Evolutionary conservation across 2,888 invertebrate species (phyloP).

Genomic region (Aleiodes alternator): DNA sequence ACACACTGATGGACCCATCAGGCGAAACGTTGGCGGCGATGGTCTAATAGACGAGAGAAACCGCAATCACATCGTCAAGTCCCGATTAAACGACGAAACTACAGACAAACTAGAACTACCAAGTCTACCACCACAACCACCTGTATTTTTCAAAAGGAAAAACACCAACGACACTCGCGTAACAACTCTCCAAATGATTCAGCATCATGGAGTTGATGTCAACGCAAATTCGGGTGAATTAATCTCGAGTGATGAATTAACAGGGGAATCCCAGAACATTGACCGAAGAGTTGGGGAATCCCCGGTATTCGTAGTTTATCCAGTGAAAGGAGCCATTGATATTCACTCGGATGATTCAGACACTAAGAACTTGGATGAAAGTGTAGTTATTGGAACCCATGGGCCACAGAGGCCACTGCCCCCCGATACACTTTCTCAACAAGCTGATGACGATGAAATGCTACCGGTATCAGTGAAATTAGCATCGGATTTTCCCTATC

Average conservation of each 20-base stretch:
- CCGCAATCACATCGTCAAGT: slow-evolving; percentile 55
- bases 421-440: slow-evolving; percentile 68
- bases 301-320: slow-evolving; percentile 80
- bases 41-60: slow-evolving; percentile 54
- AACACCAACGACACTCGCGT: slow-evolving; percentile 72
- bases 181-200: slow-evolving; percentile 84
- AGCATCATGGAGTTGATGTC: slow-evolving; percentile 72
- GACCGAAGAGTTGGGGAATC: slow-evolving; percentile 51
- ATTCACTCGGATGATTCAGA: slow-evolving; percentile 73
- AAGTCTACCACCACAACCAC: slow-evolving; percentile 74
- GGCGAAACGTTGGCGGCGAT: slow-evolving; percentile 46
- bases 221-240: slow-evolving; percentile 54
- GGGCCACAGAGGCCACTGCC: slow-evolving; percentile 77
- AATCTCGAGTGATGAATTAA: slow-evolving; percentile 37
- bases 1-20: slow-evolving; percentile 39
- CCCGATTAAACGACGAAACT: slow-evolving; percentile 67
- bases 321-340: slow-evolving; percentile 77
- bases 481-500: slow-evolving; percentile 81
- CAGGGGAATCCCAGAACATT: slow-evolving; percentile 38
- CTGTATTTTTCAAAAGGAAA: slow-evolving; percentile 74
- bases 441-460: slow-evolving; percentile 59
- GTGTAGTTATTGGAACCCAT: slow-evolving; percentile 78
- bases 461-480: slow-evolving; percentile 64
- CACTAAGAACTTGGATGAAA: slow-evolving; percentile 72
- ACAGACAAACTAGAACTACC: slow-evolving; percentile 70